Percentiles rank a stretch among this genome's conserved stretches.
Conservation (phyloP, 2,888 invertebrate species). For the Drosophila barbarae region DNA sequence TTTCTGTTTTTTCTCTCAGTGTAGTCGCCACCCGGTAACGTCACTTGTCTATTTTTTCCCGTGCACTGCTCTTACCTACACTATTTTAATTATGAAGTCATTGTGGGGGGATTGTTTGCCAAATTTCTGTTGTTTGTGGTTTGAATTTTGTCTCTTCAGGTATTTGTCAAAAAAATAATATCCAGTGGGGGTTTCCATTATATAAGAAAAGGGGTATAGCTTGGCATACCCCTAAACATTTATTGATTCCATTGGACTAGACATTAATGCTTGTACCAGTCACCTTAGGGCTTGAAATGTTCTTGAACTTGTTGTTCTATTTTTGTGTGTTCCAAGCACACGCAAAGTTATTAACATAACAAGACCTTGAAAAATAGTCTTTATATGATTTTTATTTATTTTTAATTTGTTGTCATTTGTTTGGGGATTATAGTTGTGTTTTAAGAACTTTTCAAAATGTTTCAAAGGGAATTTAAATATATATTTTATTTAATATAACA, state of each 20-base stretch:
- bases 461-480: neutral
- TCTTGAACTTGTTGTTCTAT: conserved; percentile 39
- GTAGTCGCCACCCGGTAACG: conserved; percentile 24
- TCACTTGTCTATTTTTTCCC: conserved; percentile 45
- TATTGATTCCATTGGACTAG: conserved; percentile 23
- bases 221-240: neutral
- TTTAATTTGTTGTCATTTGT: conserved; percentile 13
- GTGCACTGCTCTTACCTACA: conserved; percentile 29
- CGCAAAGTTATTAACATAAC: conserved; percentile 31
- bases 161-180: conserved; percentile 21
- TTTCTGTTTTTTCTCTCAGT: conserved; percentile 12
- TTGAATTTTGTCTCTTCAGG: conserved; percentile 1
- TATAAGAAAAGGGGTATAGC: conserved; percentile 2
- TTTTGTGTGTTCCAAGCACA: conserved; percentile 19
- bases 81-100: conserved; percentile 43
- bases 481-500: neutral
- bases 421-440: neutral
- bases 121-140: conserved; percentile 20
- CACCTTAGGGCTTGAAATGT: conserved; percentile 20
- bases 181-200: conserved; percentile 20
- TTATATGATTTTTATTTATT: conserved; percentile 13
- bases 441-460: neutral
- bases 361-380: conserved; percentile 13
- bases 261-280: conserved; percentile 15
- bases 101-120: conserved; percentile 26